Conservation (phyloP, 2,888 invertebrate species). For the Boloria selene region DNA sequence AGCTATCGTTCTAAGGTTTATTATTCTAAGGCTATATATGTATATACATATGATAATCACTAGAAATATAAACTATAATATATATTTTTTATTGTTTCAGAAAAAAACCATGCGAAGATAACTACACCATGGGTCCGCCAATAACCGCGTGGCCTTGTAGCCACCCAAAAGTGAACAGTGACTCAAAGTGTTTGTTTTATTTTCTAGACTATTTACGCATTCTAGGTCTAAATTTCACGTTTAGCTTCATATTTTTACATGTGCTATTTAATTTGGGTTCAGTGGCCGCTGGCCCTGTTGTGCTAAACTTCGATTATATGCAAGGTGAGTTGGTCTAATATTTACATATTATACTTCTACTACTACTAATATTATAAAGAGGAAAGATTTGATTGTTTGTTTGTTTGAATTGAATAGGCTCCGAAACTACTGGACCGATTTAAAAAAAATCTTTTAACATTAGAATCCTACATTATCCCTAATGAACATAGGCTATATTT, state of each 20-base stretch:
- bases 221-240: constrained; percentile 62
- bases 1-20: too few relatives aligned
- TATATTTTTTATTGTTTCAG: constrained; percentile 56
- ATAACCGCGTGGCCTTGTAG: constrained; percentile 63
- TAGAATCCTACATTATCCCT: too few relatives aligned
- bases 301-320: constrained; percentile 71
- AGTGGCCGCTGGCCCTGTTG: constrained; percentile 67
- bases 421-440: too few relatives aligned
- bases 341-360: too few relatives aligned
- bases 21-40: too few relatives aligned
- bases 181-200: constrained; percentile 53
- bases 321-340: constrained; percentile 60
- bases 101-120: constrained; percentile 36
- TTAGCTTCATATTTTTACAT: constrained; percentile 61
- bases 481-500: too few relatives aligned
- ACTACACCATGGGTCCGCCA: constrained; percentile 66
- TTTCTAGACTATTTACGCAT: constrained; percentile 57
- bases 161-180: constrained; percentile 50
- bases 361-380: too few relatives aligned
- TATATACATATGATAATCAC: too few relatives aligned
- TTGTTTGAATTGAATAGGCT: too few relatives aligned
- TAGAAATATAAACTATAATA: background rate
- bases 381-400: too few relatives aligned
- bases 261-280: constrained; percentile 60
- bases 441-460: too few relatives aligned